phyloP scores from a whole-genome alignment of 2,888 invertebrate species.

The Salticus scenicus region DNA sequence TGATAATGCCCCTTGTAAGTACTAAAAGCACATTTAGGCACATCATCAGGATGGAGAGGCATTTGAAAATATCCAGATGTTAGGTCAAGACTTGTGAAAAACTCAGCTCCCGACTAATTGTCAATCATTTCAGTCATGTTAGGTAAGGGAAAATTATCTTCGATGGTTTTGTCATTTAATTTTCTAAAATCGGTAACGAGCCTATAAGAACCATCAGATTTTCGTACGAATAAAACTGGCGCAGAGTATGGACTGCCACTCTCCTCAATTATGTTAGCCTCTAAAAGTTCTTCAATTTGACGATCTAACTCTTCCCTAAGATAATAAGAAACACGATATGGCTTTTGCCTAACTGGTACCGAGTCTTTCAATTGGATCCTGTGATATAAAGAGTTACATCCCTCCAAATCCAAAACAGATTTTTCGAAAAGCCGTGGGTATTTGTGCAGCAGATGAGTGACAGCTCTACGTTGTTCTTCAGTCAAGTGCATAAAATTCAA shows the following conservation, averaged over 20 bases:
- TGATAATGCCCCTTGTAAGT: conserved; percentile 1
- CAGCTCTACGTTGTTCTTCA: too few species aligned
- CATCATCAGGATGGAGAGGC: neutral
- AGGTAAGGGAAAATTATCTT: conserved; percentile 13
- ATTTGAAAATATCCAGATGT: conserved; percentile 23
- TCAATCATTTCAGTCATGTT: neutral
- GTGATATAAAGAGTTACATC: neutral
- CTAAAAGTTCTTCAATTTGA: neutral
- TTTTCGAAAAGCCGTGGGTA: too few species aligned
- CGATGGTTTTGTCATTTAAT: conserved; percentile 22
- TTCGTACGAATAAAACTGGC: conserved; percentile 2
- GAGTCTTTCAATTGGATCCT: neutral
- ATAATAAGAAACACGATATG: neutral
- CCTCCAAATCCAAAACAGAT: neutral
- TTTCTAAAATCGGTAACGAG: conserved; percentile 4
- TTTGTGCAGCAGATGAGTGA: too few species aligned
- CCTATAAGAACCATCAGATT: neutral
- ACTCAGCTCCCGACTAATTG: conserved; percentile 1
- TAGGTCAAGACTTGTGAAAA: conserved; percentile 8
- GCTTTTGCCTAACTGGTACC: neutral
- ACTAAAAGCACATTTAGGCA: neutral
- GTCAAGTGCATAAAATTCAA: too few species aligned
- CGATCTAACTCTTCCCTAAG: neutral
- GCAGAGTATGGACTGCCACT: neutral
- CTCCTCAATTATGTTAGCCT: neutral